Evolutionary conservation across 2,888 invertebrate species (phyloP).

Genomic region (Arenicola marina): DNA sequence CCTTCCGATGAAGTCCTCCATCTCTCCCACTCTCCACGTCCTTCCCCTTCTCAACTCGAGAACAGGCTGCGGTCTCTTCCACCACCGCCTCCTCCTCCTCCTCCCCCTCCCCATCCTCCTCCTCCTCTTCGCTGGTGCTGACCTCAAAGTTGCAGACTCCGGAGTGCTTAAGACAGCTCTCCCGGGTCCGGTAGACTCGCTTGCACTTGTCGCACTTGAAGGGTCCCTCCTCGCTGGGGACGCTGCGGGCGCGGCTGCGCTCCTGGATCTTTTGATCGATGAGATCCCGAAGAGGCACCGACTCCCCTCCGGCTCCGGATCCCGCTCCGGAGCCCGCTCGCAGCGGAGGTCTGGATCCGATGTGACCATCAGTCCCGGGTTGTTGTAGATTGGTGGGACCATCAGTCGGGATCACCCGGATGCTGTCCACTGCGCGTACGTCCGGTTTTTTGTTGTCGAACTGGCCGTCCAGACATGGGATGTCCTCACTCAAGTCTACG

Average conservation of each 20-base stretch:
- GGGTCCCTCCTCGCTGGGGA: conserved; percentile 63
- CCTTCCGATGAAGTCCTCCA: conserved; percentile 2
- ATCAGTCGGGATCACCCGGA: too few relatives aligned
- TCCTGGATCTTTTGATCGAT: conserved; percentile 65
- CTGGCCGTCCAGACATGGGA: not conserved
- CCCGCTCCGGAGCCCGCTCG: too few relatives aligned
- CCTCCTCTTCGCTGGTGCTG: conserved; percentile 59
- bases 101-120: conserved; percentile 28
- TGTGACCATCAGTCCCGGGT: too few relatives aligned
- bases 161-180: conserved; percentile 57
- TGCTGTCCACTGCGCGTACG: too few relatives aligned
- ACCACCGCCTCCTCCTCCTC: conserved; percentile 9
- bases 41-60: conserved; percentile 44
- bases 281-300: conserved; percentile 46
- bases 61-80: not conserved
- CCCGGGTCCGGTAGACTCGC: conserved; percentile 64
- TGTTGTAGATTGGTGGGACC: too few relatives aligned
- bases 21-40: conserved; percentile 9
- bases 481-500: too few relatives aligned
- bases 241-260: conserved; percentile 56
- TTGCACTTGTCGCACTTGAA: conserved; percentile 87
- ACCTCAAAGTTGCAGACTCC: conserved; percentile 60
- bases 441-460: not conserved
- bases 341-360: too few relatives aligned
- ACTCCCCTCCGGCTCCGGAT: too few relatives aligned